Evolutionary conservation across 2,888 invertebrate genomes (phyloP).

Genomic region (Ceramica pisi): DNA sequence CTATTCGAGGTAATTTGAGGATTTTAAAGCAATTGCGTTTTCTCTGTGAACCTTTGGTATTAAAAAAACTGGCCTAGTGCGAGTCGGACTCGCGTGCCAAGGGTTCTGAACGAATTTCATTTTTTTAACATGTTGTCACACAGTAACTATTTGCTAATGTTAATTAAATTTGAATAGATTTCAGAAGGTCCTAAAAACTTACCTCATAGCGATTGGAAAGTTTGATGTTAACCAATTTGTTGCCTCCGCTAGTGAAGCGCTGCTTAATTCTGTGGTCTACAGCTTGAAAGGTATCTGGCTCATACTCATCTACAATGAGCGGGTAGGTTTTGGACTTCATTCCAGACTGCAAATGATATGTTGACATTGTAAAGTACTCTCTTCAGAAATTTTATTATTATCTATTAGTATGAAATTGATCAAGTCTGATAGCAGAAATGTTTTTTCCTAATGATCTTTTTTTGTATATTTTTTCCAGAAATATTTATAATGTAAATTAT

Average conservation of each 20-base stretch:
- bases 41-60: too few species aligned
- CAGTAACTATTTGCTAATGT: background rate
- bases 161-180: background rate
- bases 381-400: background rate
- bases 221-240: conserved; percentile 92
- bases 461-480: too few species aligned
- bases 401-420: background rate
- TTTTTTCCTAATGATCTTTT: too few species aligned
- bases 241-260: conserved; percentile 91
- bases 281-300: conserved; percentile 91
- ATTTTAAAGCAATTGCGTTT: too few species aligned
- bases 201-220: conserved; percentile 92
- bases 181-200: conserved; percentile 63
- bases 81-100: too few species aligned
- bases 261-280: conserved; percentile 91
- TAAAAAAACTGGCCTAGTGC: too few species aligned
- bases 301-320: conserved; percentile 91
- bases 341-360: conserved; percentile 73
- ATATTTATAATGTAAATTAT: too few species aligned
- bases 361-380: background rate
- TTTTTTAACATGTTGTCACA: too few species aligned
- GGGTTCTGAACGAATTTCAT: too few species aligned
- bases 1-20: too few species aligned
- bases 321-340: conserved; percentile 90
- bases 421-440: too few species aligned